A percentile compares a stretch with the other conserved stretches of the same genome.
These are phyloP conservation scores for Nasua narica DNA, from an alignment of 2,797 vertebrate genomes.

Conservation along the genomic window DNA sequence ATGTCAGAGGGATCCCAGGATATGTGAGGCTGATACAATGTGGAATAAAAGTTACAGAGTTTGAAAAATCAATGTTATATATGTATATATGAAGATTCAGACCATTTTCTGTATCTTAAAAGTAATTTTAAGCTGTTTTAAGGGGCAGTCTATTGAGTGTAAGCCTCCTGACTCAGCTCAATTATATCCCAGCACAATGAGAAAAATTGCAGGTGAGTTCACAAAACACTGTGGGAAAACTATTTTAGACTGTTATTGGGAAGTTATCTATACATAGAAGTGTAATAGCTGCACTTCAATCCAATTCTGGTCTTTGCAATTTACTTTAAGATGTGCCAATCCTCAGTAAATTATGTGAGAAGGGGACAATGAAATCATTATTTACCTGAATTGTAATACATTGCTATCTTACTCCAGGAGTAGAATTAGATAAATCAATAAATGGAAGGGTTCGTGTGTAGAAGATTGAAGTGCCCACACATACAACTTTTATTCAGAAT, in stretches of 20 bases:
- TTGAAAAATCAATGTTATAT: constrained; percentile 15
- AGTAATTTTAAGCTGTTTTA: constrained; percentile 39
- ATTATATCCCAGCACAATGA: constrained; percentile 17
- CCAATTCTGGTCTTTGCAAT: not conserved
- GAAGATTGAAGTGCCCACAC: not conserved
- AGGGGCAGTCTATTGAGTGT: constrained; percentile 8
- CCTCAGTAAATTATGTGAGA: constrained; percentile 21
- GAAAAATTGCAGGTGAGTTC: not conserved
- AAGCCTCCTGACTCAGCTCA: constrained; percentile 20
- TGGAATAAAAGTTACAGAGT: constrained; percentile 9
- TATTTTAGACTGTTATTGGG: constrained; percentile 3
- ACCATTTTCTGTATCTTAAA: constrained; percentile 42
- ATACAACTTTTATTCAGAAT: not conserved
- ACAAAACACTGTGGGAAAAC: not conserved
- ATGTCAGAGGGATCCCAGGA: not conserved
- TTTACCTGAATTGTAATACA: not conserved
- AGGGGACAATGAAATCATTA: constrained; percentile 12
- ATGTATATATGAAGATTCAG: not conserved
- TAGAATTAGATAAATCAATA: constrained; percentile 24
- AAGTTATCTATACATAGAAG: constrained; percentile 27
- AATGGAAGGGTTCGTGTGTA: not conserved
- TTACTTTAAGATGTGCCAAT: constrained; percentile 33
- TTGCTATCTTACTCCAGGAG: not conserved
- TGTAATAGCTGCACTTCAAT: constrained; percentile 4
- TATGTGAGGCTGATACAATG: not conserved